These are phyloP conservation scores for Periophthalmus modestus DNA, from an alignment of 2,113 vertebrate species.

Conservation along the genomic window DNA sequence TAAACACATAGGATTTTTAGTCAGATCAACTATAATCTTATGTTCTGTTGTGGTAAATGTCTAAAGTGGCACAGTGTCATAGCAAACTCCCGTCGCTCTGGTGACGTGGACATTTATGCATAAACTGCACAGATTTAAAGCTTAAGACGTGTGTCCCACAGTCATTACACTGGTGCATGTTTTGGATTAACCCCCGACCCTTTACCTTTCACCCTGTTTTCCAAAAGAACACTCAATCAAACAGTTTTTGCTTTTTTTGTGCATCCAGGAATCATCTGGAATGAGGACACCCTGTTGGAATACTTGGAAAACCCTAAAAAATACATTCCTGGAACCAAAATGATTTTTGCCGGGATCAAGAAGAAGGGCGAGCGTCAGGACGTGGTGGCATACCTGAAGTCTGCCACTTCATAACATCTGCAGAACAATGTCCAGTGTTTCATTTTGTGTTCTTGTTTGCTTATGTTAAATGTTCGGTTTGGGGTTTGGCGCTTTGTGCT, in stretches of 20 bases:
- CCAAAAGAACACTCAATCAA: background rate
- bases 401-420: conserved; percentile 75
- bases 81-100: no score
- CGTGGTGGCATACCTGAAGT: conserved; percentile 84
- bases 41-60: no score
- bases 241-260: background rate
- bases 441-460: conserved; percentile 27
- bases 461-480: conserved; percentile 28
- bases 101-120: no score
- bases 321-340: conserved; percentile 88
- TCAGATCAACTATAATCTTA: no score
- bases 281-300: conserved; percentile 79
- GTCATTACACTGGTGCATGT: background rate
- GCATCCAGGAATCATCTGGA: conserved; percentile 77
- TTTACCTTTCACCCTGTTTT: no score
- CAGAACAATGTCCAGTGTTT: conserved; percentile 53
- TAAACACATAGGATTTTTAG: background rate
- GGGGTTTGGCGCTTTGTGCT: conserved; percentile 44
- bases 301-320: conserved; percentile 92
- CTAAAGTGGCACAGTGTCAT: no score
- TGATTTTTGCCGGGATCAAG: conserved; percentile 87
- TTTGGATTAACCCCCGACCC: background rate
- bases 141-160: no score
- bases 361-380: conserved; percentile 86
- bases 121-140: no score